phyloP scores from a whole-genome alignment of 2,113 vertebrate genomes.

The Psammodynastes pulverulentus region DNA sequence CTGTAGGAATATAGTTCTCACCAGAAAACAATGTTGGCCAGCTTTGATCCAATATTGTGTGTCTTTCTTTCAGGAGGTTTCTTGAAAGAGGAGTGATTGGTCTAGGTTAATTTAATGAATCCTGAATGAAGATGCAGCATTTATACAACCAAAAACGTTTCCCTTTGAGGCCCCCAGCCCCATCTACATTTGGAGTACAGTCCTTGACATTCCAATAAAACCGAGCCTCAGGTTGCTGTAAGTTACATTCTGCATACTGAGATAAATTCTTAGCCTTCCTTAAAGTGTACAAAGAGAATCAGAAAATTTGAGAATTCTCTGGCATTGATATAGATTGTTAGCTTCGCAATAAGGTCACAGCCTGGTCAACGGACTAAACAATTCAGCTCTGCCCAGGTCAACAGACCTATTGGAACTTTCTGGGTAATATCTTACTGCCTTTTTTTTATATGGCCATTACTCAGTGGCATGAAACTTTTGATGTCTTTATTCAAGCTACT shows the following conservation, averaged over 20 bases:
- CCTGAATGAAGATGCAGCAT: background rate
- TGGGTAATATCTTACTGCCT: background rate
- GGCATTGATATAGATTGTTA: accelerated
- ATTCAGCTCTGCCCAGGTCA: background rate
- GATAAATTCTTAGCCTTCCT: background rate
- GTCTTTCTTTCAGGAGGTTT: background rate
- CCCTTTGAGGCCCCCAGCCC: background rate
- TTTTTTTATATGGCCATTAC: background rate
- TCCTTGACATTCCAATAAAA: background rate
- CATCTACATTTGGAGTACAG: background rate
- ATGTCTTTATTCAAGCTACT: background rate
- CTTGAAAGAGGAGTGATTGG: background rate
- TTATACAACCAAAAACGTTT: background rate
- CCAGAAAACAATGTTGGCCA: background rate
- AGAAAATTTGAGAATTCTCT: accelerated
- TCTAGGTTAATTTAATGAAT: background rate
- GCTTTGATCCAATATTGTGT: background rate
- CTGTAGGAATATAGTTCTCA: background rate
- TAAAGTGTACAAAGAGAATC: background rate
- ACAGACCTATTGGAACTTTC: background rate
- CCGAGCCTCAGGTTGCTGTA: background rate
- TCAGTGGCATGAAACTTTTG: background rate
- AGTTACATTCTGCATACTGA: background rate
- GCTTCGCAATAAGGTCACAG: background rate
- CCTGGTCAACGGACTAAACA: background rate